phyloP scores from a whole-genome alignment of 2,888 invertebrate genomes.

The Dione vanillae region DNA sequence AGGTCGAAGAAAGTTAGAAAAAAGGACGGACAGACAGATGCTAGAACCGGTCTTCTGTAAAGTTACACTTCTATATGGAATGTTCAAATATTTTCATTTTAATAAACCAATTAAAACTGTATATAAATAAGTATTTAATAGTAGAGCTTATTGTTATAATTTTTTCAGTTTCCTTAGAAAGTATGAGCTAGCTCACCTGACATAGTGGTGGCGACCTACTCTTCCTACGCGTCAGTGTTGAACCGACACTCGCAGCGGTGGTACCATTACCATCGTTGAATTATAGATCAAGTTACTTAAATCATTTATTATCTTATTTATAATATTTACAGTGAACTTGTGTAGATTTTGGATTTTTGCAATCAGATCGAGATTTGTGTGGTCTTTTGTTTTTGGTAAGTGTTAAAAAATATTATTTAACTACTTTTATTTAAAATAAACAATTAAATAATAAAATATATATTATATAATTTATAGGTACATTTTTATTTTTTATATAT shows the following conservation, averaged over 20 bases:
- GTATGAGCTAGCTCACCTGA: constrained; percentile 44
- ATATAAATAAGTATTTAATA: constrained; percentile 22
- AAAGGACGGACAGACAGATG: constrained; percentile 66
- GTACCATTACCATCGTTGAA: constrained; percentile 51
- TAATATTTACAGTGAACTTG: constrained; percentile 25
- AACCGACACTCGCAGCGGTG: constrained; percentile 70
- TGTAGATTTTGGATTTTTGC: constrained; percentile 33
- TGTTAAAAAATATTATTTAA: not conserved
- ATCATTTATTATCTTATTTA: constrained; percentile 8
- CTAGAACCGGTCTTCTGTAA: constrained; percentile 62
- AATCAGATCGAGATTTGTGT: not conserved
- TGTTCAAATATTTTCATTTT: constrained; percentile 43
- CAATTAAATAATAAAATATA: not conserved
- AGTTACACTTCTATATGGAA: constrained; percentile 47
- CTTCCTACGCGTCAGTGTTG: constrained; percentile 61
- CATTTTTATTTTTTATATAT: not conserved
- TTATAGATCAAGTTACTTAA: constrained; percentile 24
- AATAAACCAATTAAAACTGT: constrained; percentile 25
- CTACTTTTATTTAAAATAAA: not conserved
- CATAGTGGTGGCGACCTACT: constrained; percentile 44
- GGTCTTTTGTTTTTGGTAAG: constrained; percentile 14
- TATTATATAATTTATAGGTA: not conserved
- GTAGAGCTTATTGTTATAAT: constrained; percentile 37
- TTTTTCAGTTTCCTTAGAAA: constrained; percentile 51
- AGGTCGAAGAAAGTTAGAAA: constrained; percentile 82